Conservation (phyloP, 64 coral and sea anemone genomes). For the Cladopsammia gracilis region DNA sequence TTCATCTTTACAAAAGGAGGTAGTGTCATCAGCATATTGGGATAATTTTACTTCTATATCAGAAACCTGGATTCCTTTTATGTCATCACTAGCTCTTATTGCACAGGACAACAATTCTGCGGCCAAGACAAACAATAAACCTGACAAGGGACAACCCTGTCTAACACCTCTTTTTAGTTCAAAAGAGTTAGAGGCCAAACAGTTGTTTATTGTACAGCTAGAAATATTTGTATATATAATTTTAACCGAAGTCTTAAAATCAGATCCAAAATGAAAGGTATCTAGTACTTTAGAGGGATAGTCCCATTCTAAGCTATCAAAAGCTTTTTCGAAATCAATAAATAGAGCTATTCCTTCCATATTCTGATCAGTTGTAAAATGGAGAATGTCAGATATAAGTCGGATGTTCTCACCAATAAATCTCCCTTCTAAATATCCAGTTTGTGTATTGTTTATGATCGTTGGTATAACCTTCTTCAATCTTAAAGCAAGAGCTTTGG, state of each 20-base stretch:
- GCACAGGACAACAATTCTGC: not conserved
- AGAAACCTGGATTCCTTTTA: not conserved
- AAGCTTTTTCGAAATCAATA: conserved; percentile 17
- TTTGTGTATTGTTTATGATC: not conserved
- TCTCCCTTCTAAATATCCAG: not conserved
- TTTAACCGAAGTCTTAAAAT: not conserved
- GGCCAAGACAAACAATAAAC: not conserved
- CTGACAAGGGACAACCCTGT: conserved; percentile 18
- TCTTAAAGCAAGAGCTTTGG: conserved; percentile 8
- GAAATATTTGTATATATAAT: not conserved
- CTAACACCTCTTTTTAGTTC: not conserved
- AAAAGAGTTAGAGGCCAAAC: not conserved
- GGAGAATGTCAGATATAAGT: not conserved
- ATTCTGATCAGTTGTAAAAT: conserved; percentile 6
- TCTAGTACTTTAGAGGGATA: not conserved
- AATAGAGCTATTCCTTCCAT: not conserved
- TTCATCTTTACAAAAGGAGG: conserved; percentile 15
- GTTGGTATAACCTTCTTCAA: not conserved
- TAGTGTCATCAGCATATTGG: conserved; percentile 17
- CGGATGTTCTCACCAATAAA: conserved; percentile 31
- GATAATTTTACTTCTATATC: conserved; percentile 28
- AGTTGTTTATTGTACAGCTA: not conserved
- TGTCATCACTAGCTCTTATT: not conserved
- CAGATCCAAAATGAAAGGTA: not conserved
- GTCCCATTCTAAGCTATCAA: conserved; percentile 15